Conservation (phyloP, 2,113 vertebrate genomes). For the Serilophus lunatus region DNA sequence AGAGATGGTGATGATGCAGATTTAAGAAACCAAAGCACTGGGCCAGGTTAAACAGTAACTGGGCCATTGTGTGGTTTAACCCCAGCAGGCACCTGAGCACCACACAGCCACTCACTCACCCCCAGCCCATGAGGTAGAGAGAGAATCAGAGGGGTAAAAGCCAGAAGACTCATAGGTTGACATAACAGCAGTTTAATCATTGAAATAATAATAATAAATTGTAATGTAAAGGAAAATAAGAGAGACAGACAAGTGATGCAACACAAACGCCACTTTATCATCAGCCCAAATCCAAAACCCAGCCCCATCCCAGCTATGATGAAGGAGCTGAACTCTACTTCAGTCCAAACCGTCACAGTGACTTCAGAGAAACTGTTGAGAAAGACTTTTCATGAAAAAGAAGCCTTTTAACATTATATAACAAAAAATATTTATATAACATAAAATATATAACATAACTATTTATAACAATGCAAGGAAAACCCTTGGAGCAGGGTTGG, state of each 20-base stretch:
- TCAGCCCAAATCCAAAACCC: not conserved
- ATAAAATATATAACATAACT: not conserved
- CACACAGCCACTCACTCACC: not conserved
- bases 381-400: not conserved
- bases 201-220: not conserved
- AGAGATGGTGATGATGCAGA: not conserved
- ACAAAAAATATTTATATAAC: not conserved
- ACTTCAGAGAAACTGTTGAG: not conserved
- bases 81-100: not conserved
- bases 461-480: not conserved
- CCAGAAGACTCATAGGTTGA: not conserved
- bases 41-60: not conserved
- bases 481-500: rapidly evolving
- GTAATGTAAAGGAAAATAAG: not conserved
- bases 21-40: not conserved
- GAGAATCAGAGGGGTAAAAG: not conserved
- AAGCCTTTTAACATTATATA: not conserved
- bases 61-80: not conserved
- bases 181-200: not conserved
- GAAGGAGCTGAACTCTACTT: not conserved
- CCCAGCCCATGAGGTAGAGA: rapidly evolving
- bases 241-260: not conserved
- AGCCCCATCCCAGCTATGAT: not conserved
- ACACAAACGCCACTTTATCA: not conserved
- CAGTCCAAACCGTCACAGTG: not conserved